Evolutionary conservation across 2,888 invertebrate species (phyloP).

Genomic region (Auanema sp.): DNA sequence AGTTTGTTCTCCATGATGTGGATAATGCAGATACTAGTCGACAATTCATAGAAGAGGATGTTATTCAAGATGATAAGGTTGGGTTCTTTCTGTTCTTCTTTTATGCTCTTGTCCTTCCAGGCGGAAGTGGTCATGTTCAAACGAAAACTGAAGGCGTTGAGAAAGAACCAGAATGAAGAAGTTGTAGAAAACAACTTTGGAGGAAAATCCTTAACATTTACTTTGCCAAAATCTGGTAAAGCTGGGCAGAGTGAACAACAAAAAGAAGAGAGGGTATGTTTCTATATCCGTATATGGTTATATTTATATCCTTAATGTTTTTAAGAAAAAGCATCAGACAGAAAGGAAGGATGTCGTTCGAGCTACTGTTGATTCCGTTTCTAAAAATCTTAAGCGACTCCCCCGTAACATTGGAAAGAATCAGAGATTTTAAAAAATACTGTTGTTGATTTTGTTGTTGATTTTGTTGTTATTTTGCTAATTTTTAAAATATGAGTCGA

Average conservation of each 20-base stretch:
- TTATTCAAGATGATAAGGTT: conserved; percentile 14
- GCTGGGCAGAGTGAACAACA: conserved; percentile 32
- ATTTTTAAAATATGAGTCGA: background rate
- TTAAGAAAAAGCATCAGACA: conserved; percentile 29
- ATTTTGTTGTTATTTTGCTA: conserved; percentile 10
- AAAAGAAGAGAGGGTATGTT: conserved; percentile 30
- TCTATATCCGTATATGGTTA: background rate
- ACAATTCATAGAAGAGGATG: conserved; percentile 38
- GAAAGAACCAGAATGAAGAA: conserved; percentile 19
- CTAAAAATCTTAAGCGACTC: conserved; percentile 37
- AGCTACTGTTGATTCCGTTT: conserved; percentile 30
- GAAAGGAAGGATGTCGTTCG: conserved; percentile 30
- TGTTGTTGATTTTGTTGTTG: conserved; percentile 10
- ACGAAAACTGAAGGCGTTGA: conserved; percentile 7
- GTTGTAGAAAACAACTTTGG: conserved; percentile 49
- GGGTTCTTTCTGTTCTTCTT: background rate
- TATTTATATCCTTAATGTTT: background rate
- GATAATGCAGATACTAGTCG: conserved; percentile 36
- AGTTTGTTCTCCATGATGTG: conserved; percentile 40
- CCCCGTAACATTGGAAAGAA: conserved; percentile 25
- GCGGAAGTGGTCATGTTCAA: conserved; percentile 18
- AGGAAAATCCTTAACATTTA: conserved; percentile 53
- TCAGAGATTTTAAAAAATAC: background rate
- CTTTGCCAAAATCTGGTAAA: conserved; percentile 29
- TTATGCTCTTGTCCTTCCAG: background rate